These are phyloP conservation scores for Mesorhabditis spiculigera DNA, from an alignment of 2,888 invertebrate genomes.

Conservation along the genomic window DNA sequence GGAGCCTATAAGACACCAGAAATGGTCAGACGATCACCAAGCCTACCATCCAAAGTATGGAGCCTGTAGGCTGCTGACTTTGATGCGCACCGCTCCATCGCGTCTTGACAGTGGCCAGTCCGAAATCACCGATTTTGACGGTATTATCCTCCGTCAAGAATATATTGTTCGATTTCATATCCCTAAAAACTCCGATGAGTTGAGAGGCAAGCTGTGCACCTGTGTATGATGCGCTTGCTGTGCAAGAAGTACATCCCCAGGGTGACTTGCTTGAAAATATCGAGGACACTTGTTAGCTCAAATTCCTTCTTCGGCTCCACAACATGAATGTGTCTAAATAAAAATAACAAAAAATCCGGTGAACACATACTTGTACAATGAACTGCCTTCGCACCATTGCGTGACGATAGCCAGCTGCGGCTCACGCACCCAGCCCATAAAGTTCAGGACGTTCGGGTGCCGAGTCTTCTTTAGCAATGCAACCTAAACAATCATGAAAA, in stretches of 20 bases:
- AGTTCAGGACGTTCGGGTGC: conserved; percentile 93
- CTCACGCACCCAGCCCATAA: conserved; percentile 92
- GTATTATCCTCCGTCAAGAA: conserved; percentile 95
- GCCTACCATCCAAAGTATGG: conserved; percentile 90
- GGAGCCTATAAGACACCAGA: conserved; percentile 70
- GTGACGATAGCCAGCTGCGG: conserved; percentile 91
- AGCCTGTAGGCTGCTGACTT: conserved; percentile 85
- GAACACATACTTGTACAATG: conserved; percentile 63
- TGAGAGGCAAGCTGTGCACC: conserved; percentile 59
- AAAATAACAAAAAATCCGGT: conserved; percentile 15
- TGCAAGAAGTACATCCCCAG: conserved; percentile 98
- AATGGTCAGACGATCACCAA: neutral
- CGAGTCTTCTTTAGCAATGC: conserved; percentile 66
- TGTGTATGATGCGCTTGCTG: conserved; percentile 94
- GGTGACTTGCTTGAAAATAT: conserved; percentile 92
- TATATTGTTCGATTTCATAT: conserved; percentile 97
- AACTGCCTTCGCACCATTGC: conserved; percentile 64
- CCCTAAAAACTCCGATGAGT: conserved; percentile 60
- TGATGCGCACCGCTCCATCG: conserved; percentile 90
- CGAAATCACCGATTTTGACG: conserved; percentile 98
- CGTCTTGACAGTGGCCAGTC: conserved; percentile 69
- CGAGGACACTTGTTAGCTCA: conserved; percentile 83
- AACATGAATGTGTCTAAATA: conserved; percentile 86
- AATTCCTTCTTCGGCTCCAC: conserved; percentile 74
- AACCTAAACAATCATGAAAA: conserved; percentile 30